Evolutionary conservation across 1,140 invertebrate species (phyloP).

Genomic region (Rhopalosiphum maidis): DNA sequence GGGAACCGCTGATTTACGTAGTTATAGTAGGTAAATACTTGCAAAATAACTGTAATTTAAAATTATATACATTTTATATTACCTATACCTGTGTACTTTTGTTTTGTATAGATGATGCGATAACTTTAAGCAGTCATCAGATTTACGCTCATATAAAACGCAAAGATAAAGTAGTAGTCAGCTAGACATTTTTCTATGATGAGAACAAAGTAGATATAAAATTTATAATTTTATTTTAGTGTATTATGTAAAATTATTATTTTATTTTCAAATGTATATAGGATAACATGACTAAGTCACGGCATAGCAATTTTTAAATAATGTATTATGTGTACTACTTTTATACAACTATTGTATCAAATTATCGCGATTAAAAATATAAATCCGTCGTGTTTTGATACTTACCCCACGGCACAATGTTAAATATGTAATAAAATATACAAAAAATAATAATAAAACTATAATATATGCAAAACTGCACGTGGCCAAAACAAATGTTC

Average conservation of each 20-base stretch:
- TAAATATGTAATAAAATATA: not conserved
- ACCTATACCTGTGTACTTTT: too few relatives aligned
- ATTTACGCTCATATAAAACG: not conserved
- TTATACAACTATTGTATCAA: not conserved
- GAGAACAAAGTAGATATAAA: not conserved
- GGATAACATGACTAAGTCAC: not conserved
- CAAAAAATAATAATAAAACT: not conserved
- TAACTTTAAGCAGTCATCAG: too few relatives aligned
- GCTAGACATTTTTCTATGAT: not conserved
- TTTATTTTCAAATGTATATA: not conserved
- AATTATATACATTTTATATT: too few relatives aligned
- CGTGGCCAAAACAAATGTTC: not conserved
- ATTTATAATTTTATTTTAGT: not conserved
- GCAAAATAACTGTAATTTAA: too few relatives aligned
- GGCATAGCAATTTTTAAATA: not conserved
- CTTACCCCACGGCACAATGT: not conserved
- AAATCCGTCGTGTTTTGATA: not conserved
- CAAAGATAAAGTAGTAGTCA: not conserved
- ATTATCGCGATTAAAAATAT: constrained; percentile 8
- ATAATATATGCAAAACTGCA: not conserved
- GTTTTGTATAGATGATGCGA: too few relatives aligned
- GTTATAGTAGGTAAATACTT: too few relatives aligned
- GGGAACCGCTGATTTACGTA: too few relatives aligned
- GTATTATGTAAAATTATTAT: not conserved
- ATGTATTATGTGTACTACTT: not conserved